Base-by-base conservation (phyloP, 1,140 invertebrate species). In the Conus ventricosus region DNA sequence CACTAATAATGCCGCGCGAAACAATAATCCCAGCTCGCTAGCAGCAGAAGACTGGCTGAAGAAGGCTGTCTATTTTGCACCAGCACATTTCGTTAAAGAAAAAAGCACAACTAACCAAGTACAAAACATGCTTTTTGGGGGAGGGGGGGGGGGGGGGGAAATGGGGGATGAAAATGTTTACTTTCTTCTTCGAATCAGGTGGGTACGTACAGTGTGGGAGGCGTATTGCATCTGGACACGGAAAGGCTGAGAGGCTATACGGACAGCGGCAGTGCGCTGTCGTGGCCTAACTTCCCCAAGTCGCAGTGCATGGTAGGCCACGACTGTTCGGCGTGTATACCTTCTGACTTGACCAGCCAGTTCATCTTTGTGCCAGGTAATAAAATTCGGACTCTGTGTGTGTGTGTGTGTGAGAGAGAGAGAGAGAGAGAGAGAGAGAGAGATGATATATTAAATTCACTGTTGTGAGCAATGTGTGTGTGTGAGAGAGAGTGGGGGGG, bases 291-390 rank as follows among this genome's bases (percentile, higher is more conserved):
- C 57, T 75, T 67, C 11, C 85, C 71, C n/a, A 54, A 51, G 51
- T 20, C 85, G 8, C 85, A 87, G n/a, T 87, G 85, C 54, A 25
- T 25, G 23, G 67, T 0, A 11, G 54, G 23, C 7, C 39, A 76
- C 11, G 71, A 87, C 85, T 87, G 85, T 80, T 17, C 80, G 23
- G 53, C 78, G 6, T 87, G 85, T 20, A 5, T 78, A 3, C 82
- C 82, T 7, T 20, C 51, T 5, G 75, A 57, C 54, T 13, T 87
- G 7, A 3, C 85, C 5, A 60, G 55, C 0, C 15, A 83, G 20
- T 13, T 88, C 63, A 17, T 88, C 55, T 88, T 88, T 23, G 63
- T 88, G 4, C 82, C 82, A 60, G 82, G 82, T 84, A 15, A 84
- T 5, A 15, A 23, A 51, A 17, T 20, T 20, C 6, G 13, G 13